Evolutionary conservation across 2,888 invertebrate species (phyloP).

Genomic region (Ennomos erosarius): DNA sequence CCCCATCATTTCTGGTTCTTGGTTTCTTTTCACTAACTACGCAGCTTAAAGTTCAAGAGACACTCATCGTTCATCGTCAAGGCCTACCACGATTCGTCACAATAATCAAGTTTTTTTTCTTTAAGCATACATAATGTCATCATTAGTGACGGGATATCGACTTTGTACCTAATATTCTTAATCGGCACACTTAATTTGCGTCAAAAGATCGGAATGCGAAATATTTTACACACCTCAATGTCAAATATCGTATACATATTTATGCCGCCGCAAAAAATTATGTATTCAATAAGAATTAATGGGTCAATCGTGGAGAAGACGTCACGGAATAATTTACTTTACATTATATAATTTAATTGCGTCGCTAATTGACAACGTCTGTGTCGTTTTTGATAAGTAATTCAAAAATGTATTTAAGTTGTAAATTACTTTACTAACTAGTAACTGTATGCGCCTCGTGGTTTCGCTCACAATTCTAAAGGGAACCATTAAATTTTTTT

Average conservation of each 20-base stretch:
- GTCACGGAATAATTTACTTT: conserved; percentile 60
- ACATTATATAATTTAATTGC: conserved; percentile 30
- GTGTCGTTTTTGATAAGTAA: conserved; percentile 46
- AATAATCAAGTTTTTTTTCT: neutral
- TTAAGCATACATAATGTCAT: too few relatives aligned
- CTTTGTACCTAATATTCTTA: conserved; percentile 28
- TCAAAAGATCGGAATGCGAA: conserved; percentile 54
- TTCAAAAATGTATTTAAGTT: conserved; percentile 35
- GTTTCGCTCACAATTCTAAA: too few relatives aligned
- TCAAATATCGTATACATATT: conserved; percentile 18
- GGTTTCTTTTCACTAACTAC: too few relatives aligned
- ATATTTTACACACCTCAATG: conserved; percentile 31
- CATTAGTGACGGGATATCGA: conserved; percentile 2
- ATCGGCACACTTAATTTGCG: conserved; percentile 40
- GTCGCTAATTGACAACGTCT: conserved; percentile 26
- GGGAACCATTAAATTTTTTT: too few relatives aligned
- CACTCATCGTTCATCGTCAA: too few relatives aligned
- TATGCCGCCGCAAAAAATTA: conserved; percentile 12
- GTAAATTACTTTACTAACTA: conserved; percentile 11
- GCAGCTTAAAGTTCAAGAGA: too few relatives aligned
- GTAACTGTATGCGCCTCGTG: too few relatives aligned
- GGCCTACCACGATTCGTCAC: conserved; percentile 5
- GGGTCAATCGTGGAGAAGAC: conserved; percentile 36
- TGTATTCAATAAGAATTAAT: conserved; percentile 24
- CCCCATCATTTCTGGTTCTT: too few relatives aligned